These are phyloP conservation scores for Aphodius granarius DNA, from an alignment of 2,888 invertebrate species.

Conservation along the genomic window DNA sequence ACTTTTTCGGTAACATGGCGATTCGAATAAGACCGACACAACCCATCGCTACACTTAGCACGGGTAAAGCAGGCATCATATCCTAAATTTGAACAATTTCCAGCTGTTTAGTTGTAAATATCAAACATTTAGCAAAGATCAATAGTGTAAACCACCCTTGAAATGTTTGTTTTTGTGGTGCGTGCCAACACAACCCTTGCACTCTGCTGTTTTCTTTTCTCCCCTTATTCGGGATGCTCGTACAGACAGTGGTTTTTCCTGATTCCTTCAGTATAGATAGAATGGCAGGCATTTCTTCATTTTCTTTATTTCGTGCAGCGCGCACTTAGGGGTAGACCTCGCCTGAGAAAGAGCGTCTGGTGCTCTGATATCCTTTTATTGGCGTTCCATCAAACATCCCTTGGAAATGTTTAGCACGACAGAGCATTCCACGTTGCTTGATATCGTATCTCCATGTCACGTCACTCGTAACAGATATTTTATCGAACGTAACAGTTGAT, in stretches of 20 bases:
- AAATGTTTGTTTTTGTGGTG: too few relatives aligned
- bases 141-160: too few relatives aligned
- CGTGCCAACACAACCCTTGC: not conserved
- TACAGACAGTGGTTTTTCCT: not conserved
- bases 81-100: too few relatives aligned
- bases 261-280: not conserved
- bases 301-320: not conserved
- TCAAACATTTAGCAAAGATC: too few relatives aligned
- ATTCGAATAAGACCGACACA: too few relatives aligned
- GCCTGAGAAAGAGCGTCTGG: not conserved
- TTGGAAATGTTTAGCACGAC: not conserved
- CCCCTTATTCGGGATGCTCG: not conserved
- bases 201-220: not conserved
- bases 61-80: too few relatives aligned
- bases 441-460: not conserved
- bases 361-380: not conserved
- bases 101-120: too few relatives aligned
- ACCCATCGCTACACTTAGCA: too few relatives aligned
- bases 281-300: not conserved
- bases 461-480: not conserved
- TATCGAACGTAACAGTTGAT: not conserved
- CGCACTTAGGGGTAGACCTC: not conserved
- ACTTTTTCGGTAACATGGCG: too few relatives aligned
- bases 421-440: not conserved
- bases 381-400: not conserved